Base-by-base conservation (phyloP, 2,113 vertebrate genomes). In the Otus sunia region DNA sequence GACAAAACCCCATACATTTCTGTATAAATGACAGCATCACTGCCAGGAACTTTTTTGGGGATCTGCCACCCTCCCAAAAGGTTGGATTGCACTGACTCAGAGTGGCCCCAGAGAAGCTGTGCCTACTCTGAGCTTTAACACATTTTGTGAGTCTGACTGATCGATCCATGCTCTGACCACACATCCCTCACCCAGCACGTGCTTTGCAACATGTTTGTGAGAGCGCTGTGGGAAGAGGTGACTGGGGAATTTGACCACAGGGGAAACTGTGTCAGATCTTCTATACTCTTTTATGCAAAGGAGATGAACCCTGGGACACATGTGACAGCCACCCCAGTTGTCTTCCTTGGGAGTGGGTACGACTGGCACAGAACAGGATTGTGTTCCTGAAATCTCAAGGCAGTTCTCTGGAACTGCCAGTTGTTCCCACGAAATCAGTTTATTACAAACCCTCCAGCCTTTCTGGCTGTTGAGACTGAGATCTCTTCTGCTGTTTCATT, bases 171-270 rank as follows among this genome's bases (percentile, higher is more conserved):
- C 20, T 77, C 43, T 85, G 56, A 55, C 39, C 22, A 10, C 12
- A 6, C 2, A 41, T 7, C 15, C 20, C 36, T 66, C 45, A 75
- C 17, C 5, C 50, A 55, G 20, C 4, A 4, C 5, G 4, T 0
- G 0, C 18, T 87, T 59, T 76, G 17, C 20, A 74, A 36, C 9
- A 9, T 0, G 0, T 52, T 12, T 62, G 10, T 60, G 58, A 78
- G 29, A 75, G 13, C 63, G 19, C 16, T 53, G 26, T n/a, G 52
- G 36, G 49, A 85, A 90, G 47, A 43, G 6, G 1, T 45, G 52
- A 45, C 27, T 4, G 9, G 12, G 25, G 37, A 58, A 49, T 71
- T 20, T 82, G 34, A 49, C 13, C 36, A 4, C 1, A 58, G 26
- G 12, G 37, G 20, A 90, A 50, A 37, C 20, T 15, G 8, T 47